Conservation (phyloP, 2,888 invertebrate species). For the Pachycephus smyrnensis region DNA sequence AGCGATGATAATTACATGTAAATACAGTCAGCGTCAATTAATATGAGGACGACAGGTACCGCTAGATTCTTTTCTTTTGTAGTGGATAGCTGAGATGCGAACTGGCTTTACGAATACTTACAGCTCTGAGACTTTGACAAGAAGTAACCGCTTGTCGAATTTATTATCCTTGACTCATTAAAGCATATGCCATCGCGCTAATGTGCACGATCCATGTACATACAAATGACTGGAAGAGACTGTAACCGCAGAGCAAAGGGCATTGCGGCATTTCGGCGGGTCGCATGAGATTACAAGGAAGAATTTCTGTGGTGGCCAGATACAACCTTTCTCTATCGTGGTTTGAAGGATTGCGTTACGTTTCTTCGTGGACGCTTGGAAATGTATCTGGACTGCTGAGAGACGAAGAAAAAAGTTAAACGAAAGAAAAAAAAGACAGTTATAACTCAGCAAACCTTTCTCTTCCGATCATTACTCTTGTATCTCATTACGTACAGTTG, state of each 20-base stretch:
- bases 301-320: background rate
- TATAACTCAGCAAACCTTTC: background rate
- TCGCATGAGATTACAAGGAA: background rate
- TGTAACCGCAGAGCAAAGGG: background rate
- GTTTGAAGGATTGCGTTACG: background rate
- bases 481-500: background rate
- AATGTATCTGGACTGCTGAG: background rate
- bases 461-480: background rate
- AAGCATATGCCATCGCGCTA: background rate
- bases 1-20: background rate
- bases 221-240: background rate
- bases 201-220: background rate
- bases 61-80: background rate
- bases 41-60: background rate
- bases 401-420: background rate
- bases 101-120: background rate
- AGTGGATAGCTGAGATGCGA: background rate
- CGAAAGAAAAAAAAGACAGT: background rate
- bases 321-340: background rate
- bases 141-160: background rate
- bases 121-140: background rate
- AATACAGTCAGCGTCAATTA: background rate
- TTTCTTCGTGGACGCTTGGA: background rate
- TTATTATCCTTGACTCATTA: background rate
- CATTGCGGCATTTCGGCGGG: background rate